Base-by-base conservation (phyloP, 2,797 vertebrate species). In the Thunnus albacares region DNA sequence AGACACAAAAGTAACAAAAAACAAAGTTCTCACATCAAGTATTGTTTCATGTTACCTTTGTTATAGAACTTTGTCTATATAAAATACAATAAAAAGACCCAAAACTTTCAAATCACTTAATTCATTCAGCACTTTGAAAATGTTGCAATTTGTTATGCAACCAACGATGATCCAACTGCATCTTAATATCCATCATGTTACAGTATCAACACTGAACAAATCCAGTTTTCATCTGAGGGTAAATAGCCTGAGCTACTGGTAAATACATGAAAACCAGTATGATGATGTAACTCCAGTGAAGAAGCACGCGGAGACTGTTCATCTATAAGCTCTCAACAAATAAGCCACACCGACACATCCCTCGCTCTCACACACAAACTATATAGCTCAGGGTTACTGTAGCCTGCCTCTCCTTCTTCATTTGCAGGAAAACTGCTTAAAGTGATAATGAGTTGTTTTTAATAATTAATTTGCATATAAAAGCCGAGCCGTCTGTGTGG, bases 391-490 rank as follows among this genome's bases (percentile, higher is more conserved):
- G 75, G 71, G 88, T 80, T 73, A 82, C 62, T 59, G 59, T 30
- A 71, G 62, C 63, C 77, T 51, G 9, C 72, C 79, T 65, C 71
- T 79, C 56, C 28, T 65, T 61, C 61, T 83, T 80, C 52, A 88
- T 90, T 90, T 88, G 71, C 60, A 78, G 51, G 41, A 90, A 24
- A 90, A 90, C 68, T 80, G 89, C 92, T 94, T 91, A 94, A 92
- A 92, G 91, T 90, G 87, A 94, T 94, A 93, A 94, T 79, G 87
- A 93, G 87, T 91, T 92, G 91, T 92, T 95, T 92, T 94, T 91
- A 94, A 94, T 93, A 90, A 94, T 91, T 89, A 69, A 95, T 94
- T 93, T 94, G 91, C 92, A 93, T 94, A 93, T 92, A 90, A 94
- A 95, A 94, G 92, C 71, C 6, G 7, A 80, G 75, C 63, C 38